Conservation (phyloP, 2,888 invertebrate genomes). For the Colostygia pectinataria region DNA sequence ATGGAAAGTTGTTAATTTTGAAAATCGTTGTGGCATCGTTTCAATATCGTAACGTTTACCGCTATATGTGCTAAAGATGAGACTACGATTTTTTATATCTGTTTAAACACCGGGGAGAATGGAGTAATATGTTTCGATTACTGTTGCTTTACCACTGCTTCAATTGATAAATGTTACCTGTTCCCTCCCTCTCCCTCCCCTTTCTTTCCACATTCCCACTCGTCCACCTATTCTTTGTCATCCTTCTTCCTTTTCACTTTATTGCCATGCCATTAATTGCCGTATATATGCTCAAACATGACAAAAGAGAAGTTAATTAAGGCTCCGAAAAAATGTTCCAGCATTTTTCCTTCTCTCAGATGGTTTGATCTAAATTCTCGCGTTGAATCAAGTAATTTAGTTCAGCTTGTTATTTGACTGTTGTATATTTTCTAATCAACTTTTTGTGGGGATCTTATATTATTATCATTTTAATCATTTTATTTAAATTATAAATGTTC, state of each 20-base stretch:
- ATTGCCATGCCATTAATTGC: slow-evolving; percentile 18
- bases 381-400: slow-evolving; percentile 25
- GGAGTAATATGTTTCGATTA: slow-evolving; percentile 68
- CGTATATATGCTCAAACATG: slow-evolving; percentile 22
- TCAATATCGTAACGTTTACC: neutral
- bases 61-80: neutral
- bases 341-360: slow-evolving; percentile 12
- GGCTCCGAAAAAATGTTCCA: slow-evolving; percentile 18
- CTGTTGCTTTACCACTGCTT: slow-evolving; percentile 53
- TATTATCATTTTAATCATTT: no score
- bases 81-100: slow-evolving; percentile 32
- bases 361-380: slow-evolving; percentile 20
- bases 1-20: no score
- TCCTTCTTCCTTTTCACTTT: slow-evolving; percentile 16
- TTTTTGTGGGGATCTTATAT: neutral
- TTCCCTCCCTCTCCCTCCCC: slow-evolving; percentile 32
- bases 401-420: slow-evolving; percentile 18
- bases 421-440: slow-evolving; percentile 26
- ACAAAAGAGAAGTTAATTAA: slow-evolving; percentile 29
- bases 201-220: slow-evolving; percentile 22
- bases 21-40: neutral
- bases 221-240: slow-evolving; percentile 14
- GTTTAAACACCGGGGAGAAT: slow-evolving; percentile 44
- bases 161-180: slow-evolving; percentile 64
- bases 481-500: no score